Evolutionary conservation across 2,888 invertebrate genomes (phyloP).

Genomic region (Rhyacophila evoluta): DNA sequence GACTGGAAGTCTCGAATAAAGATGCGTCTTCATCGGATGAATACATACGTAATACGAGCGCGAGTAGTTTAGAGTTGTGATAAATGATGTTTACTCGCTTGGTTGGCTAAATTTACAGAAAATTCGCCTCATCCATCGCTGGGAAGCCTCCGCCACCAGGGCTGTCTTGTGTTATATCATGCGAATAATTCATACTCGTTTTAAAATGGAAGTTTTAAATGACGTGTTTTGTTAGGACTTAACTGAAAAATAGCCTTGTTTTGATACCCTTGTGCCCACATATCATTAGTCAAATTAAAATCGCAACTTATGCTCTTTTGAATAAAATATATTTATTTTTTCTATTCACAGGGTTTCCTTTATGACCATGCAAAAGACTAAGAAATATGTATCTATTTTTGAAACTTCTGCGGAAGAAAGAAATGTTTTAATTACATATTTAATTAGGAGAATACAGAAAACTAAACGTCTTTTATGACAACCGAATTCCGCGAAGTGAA

Average conservation of each 20-base stretch:
- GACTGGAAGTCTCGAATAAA: too few species aligned
- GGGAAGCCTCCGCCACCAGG: neutral
- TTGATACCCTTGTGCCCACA: neutral
- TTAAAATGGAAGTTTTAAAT: neutral
- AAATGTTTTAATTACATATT: too few species aligned
- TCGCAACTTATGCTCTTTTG: too few species aligned
- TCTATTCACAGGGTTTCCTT: too few species aligned
- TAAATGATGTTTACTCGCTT: constrained; percentile 10
- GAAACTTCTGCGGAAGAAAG: too few species aligned
- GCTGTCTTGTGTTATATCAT: neutral
- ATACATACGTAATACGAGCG: neutral
- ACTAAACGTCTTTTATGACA: too few species aligned
- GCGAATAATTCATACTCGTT: neutral
- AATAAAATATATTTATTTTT: too few species aligned
- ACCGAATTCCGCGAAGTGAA: too few species aligned
- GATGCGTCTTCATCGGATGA: too few species aligned
- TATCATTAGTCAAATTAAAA: neutral
- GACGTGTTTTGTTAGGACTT: neutral
- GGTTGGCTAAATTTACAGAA: constrained; percentile 10
- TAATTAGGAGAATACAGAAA: too few species aligned
- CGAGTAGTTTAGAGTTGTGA: neutral
- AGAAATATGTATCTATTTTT: too few species aligned
- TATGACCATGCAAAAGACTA: too few species aligned
- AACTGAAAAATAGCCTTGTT: constrained; percentile 6
- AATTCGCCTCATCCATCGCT: neutral